Evolutionary conservation across 2,797 vertebrate genomes (phyloP).

Genomic region (Staurois parvus): DNA sequence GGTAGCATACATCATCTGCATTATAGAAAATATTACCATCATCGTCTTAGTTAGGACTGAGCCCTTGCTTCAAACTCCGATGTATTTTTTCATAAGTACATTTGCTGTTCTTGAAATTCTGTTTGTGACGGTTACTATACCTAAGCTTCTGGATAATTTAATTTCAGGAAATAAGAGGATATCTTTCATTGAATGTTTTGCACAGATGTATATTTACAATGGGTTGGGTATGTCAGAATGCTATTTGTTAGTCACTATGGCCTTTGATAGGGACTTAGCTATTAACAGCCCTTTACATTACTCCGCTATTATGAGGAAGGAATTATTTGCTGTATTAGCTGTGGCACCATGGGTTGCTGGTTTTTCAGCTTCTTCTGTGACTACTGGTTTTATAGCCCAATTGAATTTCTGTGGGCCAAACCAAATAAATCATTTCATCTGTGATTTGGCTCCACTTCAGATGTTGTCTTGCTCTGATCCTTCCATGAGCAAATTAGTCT

Average conservation of each 20-base stretch:
- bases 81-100: too few species aligned
- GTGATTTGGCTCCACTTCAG: constrained; percentile 39
- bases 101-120: constrained; percentile 29
- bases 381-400: neutral
- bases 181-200: constrained; percentile 54
- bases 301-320: neutral
- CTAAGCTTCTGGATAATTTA: constrained; percentile 18
- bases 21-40: neutral
- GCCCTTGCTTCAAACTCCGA: too few species aligned
- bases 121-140: constrained; percentile 34
- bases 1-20: neutral
- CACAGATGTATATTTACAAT: constrained; percentile 62
- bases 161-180: constrained; percentile 49
- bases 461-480: constrained; percentile 28
- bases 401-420: constrained; percentile 38
- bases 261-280: constrained; percentile 58
- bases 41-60: too few species aligned
- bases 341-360: constrained; percentile 20
- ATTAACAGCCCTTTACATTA: constrained; percentile 46
- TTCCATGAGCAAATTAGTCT: neutral
- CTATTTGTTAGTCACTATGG: constrained; percentile 62
- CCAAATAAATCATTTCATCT: neutral
- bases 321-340: too few species aligned
- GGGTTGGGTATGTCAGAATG: constrained; percentile 63
- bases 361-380: neutral